phyloP scores from a whole-genome alignment of 2,113 vertebrate genomes.

The Kryptolebias marmoratus region DNA sequence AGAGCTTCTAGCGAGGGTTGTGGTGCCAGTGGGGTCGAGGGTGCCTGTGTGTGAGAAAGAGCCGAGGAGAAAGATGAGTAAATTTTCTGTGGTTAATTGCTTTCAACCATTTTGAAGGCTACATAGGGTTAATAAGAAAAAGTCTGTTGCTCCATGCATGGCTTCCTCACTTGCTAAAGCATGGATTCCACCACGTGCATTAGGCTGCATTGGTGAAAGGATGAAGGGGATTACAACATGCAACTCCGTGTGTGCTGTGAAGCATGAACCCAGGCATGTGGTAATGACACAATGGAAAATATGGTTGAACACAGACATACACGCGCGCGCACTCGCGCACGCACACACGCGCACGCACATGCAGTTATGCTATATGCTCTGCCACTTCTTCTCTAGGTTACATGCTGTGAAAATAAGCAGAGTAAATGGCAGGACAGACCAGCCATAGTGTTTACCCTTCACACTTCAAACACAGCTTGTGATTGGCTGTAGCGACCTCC shows the following conservation, averaged over 20 bases:
- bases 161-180: constrained; percentile 61
- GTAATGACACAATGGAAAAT: constrained; percentile 79
- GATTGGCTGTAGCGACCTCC: constrained; percentile 77
- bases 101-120: constrained; percentile 70
- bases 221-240: constrained; percentile 75
- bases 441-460: constrained; percentile 75
- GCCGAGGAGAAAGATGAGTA: constrained; percentile 75
- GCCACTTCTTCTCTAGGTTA: constrained; percentile 59
- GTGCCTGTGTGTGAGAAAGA: constrained; percentile 32
- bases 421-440: constrained; percentile 73
- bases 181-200: constrained; percentile 57
- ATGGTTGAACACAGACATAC: constrained; percentile 42
- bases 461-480: constrained; percentile 77
- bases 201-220: constrained; percentile 55
- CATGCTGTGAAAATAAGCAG: constrained; percentile 78
- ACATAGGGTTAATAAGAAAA: constrained; percentile 82
- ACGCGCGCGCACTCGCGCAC: constrained; percentile 31
- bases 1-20: constrained; percentile 58
- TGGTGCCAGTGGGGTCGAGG: constrained; percentile 31
- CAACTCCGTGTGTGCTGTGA: constrained; percentile 73
- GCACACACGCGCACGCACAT: constrained; percentile 29
- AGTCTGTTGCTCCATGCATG: constrained; percentile 70
- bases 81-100: constrained; percentile 85
- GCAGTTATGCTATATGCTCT: constrained; percentile 50
- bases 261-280: constrained; percentile 75